Evolutionary conservation across 2,113 vertebrate species (phyloP), one percentile per base, ranked within the genome.

Genomic region (Meles meles): DNA sequence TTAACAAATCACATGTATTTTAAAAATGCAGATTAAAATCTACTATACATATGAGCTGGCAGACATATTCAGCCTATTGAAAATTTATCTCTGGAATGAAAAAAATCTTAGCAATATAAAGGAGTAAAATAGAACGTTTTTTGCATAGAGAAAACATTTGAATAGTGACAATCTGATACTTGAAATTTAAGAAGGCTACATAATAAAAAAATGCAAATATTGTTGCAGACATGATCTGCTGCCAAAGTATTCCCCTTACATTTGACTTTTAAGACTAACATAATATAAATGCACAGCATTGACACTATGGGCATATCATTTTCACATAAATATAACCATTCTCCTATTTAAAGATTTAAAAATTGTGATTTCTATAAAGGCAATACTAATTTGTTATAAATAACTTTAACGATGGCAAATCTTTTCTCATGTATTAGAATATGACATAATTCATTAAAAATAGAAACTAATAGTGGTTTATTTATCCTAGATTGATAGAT

Each of bases 1-100:
- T 42, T 92, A 94, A 97, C 55, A 98, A 97, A 89, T 52, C 39
- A 93, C 72, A 95, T 29, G 67, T 86, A 97, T 97, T 96, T 98
- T 92, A 93, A 98, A 98, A 97, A 97, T 90, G 59, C 81, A 97
- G 90, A 97, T 97, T 97, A 55, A 96, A 95, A 93, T 79, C 59
- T 94, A 82, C 69, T 0, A 0, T 9, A 74, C 96, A 9, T 67
- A 88, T 81, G 72, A 90, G 85, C 67, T 1, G 92, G 7, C 2
- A 93, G 14, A 49, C 81, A 15, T 57, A 82, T 94, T 98, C 86
- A 76, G 81, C 37, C 79, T 83, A 92, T 84, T 89, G 65, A 65
- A 98, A 91, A 93, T 95, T 81, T 52, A 94, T 93, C 76, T 93
- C 88, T 77, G 10, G 25, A 96, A 10, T 95, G 55, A 94, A 92